Conservation (phyloP, 2,113 vertebrate genomes). For the Fregetta grallaria region DNA sequence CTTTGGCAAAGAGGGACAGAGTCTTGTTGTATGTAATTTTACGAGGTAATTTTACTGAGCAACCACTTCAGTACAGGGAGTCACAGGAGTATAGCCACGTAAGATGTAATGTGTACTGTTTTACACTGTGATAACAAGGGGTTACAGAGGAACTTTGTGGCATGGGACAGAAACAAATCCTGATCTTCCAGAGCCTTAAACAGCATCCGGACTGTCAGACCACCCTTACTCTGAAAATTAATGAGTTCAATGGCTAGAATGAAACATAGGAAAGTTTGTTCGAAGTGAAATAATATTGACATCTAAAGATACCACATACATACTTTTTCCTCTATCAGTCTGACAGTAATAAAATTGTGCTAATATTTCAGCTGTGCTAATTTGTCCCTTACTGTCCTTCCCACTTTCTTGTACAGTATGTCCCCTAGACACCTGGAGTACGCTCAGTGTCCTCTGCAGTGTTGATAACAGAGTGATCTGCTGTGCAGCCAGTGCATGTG, state of each 20-base stretch:
- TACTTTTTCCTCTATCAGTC: background rate
- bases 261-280: background rate
- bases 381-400: background rate
- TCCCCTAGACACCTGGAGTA: background rate
- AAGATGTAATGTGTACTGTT: background rate
- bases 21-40: background rate
- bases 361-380: background rate
- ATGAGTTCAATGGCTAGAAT: background rate
- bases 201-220: background rate
- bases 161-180: background rate
- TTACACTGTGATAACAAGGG: background rate
- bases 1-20: background rate
- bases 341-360: background rate
- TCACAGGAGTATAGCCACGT: background rate
- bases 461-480: fast-evolving
- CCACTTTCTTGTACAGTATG: fast-evolving
- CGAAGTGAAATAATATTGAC: background rate
- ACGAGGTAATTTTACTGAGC: background rate
- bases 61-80: background rate
- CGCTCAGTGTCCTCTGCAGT: background rate
- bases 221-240: background rate
- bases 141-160: background rate
- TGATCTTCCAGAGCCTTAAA: background rate
- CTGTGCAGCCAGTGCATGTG: background rate
- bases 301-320: fast-evolving